Evolutionary conservation across 1,140 invertebrate species (phyloP), one percentile per base, ranked within the genome.

Genomic region (Musca domestica): DNA sequence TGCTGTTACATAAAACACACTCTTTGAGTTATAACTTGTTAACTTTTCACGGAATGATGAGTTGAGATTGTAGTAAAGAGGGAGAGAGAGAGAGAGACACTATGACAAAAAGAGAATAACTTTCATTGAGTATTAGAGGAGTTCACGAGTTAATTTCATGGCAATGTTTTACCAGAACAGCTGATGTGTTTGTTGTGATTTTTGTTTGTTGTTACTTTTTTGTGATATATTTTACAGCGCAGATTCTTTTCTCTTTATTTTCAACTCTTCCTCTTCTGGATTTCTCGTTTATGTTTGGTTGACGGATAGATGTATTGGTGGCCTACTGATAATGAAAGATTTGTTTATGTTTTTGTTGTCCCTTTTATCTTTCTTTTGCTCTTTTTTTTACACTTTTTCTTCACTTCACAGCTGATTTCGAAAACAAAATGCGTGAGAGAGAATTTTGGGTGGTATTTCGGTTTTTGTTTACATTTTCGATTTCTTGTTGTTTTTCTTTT

Each of bases 261-360:
- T 30, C 3, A 20, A 20, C 9, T 41, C 3, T 58, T n/a, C 2
- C 30, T 56, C n/a, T n/a, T 30, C 27, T 58, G n/a, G 14, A 5
- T 7, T 27, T 23, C 12, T 56, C 30, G n/a, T 25, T 23, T 54
- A 30, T 30, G 27, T 30, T 4, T 30, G 27, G 27, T 4, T 30
- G 27, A 30, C 9, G 27, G 27, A 12, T 10, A 41, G 5, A 9
- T 20, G 27, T 27, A 58, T 30, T 23, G 19, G 25, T 58, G 54
- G 54, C 54, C 54, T 58, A 58, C 23, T 58, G 54, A 58, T 30
- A 58, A 58, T 58, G 54, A 58, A 58, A 58, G 54, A 58, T 58
- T 58, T 58, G 34, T 41, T 41, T 41, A 41, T 58, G 23, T 58
- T 27, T 27, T 58, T 58, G 23, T 58, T 58, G 25, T 23, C 2